A percentile compares a stretch with the other conserved stretches of the same genome.
phyloP scores from a whole-genome alignment of 2,888 invertebrate genomes.

The Cephus pygmeus region DNA sequence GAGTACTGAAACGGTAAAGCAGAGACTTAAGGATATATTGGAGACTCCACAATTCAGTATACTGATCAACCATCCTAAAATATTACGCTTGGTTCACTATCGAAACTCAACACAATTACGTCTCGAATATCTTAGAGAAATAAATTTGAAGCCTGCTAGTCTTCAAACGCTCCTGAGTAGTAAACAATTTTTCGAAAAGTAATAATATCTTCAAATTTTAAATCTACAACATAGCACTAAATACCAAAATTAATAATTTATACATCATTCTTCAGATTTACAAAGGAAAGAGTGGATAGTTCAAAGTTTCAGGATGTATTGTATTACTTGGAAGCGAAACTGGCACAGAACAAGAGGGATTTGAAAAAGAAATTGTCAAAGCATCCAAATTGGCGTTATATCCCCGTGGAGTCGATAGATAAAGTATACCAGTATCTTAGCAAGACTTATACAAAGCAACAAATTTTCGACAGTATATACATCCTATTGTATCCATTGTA shows the following conservation, averaged over 20 bases:
- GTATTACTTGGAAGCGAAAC: slow-evolving; percentile 54
- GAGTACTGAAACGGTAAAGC: slow-evolving; percentile 70
- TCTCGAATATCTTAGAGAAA: slow-evolving; percentile 67
- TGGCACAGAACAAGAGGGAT: slow-evolving; percentile 49
- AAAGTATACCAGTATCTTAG: slow-evolving; percentile 65
- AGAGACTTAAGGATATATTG: slow-evolving; percentile 70
- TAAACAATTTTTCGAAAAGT: slow-evolving; percentile 62
- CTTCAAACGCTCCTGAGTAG: slow-evolving; percentile 61
- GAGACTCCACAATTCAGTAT: slow-evolving; percentile 72
- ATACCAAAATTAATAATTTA: neutral
- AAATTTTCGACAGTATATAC: slow-evolving; percentile 73
- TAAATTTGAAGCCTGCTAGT: slow-evolving; percentile 68
- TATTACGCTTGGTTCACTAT: slow-evolving; percentile 68
- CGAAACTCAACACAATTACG: slow-evolving; percentile 68
- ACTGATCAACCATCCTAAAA: slow-evolving; percentile 72
- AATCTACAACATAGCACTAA: neutral
- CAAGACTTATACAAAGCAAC: slow-evolving; percentile 67
- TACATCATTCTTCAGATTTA: slow-evolving; percentile 61
- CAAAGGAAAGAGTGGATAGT: slow-evolving; percentile 69
- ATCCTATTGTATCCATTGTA: slow-evolving; percentile 78
- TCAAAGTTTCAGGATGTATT: slow-evolving; percentile 64
- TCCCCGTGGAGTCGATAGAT: slow-evolving; percentile 59
- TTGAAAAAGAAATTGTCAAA: slow-evolving; percentile 65
- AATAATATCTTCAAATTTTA: slow-evolving; percentile 18
- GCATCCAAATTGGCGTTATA: slow-evolving; percentile 76